Conservation (phyloP, 2,888 invertebrate species). For the Liopterus haemorrhoidalis region DNA sequence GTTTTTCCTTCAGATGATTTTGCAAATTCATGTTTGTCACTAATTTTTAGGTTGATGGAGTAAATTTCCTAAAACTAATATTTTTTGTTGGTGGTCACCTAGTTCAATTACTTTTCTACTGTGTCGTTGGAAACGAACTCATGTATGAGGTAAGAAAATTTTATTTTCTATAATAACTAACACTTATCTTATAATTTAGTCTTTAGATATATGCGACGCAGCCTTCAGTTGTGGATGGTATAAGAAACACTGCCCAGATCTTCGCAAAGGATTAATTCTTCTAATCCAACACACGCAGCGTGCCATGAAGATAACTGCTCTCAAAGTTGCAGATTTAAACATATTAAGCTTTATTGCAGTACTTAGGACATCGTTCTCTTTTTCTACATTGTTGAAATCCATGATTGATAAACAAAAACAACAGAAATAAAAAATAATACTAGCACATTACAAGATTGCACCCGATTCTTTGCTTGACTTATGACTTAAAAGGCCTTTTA, state of each 20-base stretch:
- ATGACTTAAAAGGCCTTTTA: too few species aligned
- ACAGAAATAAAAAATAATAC: neutral
- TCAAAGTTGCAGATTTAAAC: conserved; percentile 18
- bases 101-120: conserved; percentile 16
- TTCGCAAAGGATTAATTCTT: conserved; percentile 10
- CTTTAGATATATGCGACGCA: conserved; percentile 16
- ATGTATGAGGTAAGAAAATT: conserved; percentile 14
- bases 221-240: conserved; percentile 15
- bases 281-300: conserved; percentile 14
- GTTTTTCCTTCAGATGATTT: too few species aligned
- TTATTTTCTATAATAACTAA: neutral
- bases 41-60: conserved; percentile 17
- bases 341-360: conserved; percentile 18
- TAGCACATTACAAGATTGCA: too few species aligned
- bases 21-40: too few species aligned
- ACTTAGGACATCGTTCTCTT: conserved; percentile 17
- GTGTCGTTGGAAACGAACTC: conserved; percentile 16
- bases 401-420: conserved; percentile 19
- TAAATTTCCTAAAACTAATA: conserved; percentile 18
- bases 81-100: conserved; percentile 18
- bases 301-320: conserved; percentile 17
- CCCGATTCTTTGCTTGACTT: too few species aligned
- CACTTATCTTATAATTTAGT: conserved; percentile 5
- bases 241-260: conserved; percentile 9
- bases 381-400: conserved; percentile 18